Evolutionary conservation across 2,797 vertebrate genomes (phyloP), one percentile per base, ranked within the genome.

Genomic region (Chiloscyllium punctatum): DNA sequence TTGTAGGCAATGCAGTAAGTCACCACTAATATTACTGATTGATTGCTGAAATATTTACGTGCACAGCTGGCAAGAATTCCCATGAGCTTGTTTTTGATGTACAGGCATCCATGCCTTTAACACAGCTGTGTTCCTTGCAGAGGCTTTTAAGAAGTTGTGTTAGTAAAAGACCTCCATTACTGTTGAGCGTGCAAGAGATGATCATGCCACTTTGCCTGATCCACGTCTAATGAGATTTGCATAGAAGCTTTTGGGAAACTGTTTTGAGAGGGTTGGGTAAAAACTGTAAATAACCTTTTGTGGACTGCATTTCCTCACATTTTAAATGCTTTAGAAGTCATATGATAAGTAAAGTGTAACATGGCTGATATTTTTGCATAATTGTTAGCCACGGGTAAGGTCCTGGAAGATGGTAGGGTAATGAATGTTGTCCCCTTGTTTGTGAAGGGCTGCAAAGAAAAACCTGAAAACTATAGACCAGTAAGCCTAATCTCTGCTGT

Each of bases 1-100:
- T 84, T 68, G 82, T 95, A 82, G 53, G 42, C 57, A 82, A 8
- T 91, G 95, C 84, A 95, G 42, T 95, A 95, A 95, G 51, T 37
- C 95, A 90, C 82, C 84, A 72, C 48, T 87, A 87, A 72, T 90
- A 69, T 95, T 88, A 37, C 57, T 95, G 95, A 95, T 95, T 95
- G 90, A 95, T 95, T 95, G 95, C 95, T 86, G 77, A 68, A 95
- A 84, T 95, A 79, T 95, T 95, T 95, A 62, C 77, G 30, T 95
- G 84, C 84, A 51, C 95, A 95, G 95, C 95, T 95, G 95, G 95
- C n/a, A 82, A 57, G 53, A 79, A 79, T 86, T 53, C 95, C 77
- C 37, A 11, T n/a, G 95, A 84, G n/a, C n/a, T 84, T 27, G n/a
- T 62, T 62, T 66, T 66, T 86, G 82, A 62, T 90, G 95, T 48